Conservation (phyloP, 2,113 vertebrate genomes). For the Grammomys dolichurus region DNA sequence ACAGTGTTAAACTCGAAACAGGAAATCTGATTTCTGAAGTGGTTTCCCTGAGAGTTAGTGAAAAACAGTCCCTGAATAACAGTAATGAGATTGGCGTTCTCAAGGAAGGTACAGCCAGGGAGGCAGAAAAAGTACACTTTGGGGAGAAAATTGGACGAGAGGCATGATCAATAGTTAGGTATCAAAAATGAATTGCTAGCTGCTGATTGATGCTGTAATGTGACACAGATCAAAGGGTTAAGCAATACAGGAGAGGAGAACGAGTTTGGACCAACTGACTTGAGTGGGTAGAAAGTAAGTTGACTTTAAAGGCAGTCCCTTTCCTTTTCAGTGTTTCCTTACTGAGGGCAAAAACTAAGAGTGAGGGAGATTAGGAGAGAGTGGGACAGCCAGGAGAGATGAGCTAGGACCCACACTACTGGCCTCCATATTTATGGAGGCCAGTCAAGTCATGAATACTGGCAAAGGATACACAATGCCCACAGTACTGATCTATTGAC, state of each 20-base stretch:
- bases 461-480: not conserved
- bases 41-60: not conserved
- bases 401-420: not conserved
- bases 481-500: not conserved
- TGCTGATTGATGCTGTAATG: not conserved
- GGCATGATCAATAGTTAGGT: not conserved
- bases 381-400: not conserved
- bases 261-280: conserved; percentile 15
- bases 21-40: not conserved
- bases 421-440: not conserved
- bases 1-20: not conserved
- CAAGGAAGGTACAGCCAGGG: not conserved
- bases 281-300: not conserved
- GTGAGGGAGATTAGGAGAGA: not conserved
- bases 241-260: conserved; percentile 39
- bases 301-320: conserved; percentile 42
- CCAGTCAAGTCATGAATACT: conserved; percentile 32
- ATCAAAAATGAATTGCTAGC: not conserved
- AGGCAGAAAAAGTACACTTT: not conserved
- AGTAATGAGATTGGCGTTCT: conserved; percentile 11
- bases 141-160: not conserved
- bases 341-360: conserved; percentile 39
- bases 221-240: conserved; percentile 48
- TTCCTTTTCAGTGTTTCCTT: conserved; percentile 36
- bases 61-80: not conserved